Conservation (phyloP, 2,797 vertebrate species). For the Hypotaenidia philippensis region DNA sequence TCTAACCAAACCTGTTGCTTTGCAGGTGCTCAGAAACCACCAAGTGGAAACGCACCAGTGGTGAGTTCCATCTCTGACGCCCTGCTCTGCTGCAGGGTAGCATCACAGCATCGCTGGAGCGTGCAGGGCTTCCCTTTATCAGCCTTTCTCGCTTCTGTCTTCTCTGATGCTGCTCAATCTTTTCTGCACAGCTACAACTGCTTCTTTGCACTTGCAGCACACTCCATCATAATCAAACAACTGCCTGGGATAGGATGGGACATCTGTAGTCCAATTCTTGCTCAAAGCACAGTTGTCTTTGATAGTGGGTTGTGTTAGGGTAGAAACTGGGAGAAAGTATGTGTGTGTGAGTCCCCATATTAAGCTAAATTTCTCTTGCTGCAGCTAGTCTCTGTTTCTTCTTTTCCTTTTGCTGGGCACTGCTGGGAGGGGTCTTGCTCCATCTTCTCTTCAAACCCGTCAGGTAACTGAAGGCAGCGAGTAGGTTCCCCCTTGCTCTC, state of each 20-base stretch:
- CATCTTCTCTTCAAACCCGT: background rate
- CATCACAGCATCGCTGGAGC: accelerated
- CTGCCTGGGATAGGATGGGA: background rate
- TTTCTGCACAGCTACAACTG: background rate
- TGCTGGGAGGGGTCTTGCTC: background rate
- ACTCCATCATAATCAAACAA: background rate
- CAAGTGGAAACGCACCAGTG: background rate
- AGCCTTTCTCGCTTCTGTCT: background rate
- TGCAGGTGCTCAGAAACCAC: slow-evolving; percentile 45
- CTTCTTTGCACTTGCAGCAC: slow-evolving; percentile 5
- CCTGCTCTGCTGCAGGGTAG: background rate
- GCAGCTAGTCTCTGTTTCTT: background rate
- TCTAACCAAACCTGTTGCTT: slow-evolving; percentile 18
- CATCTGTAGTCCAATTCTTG: background rate
- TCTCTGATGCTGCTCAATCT: slow-evolving; percentile 4
- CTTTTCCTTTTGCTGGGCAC: background rate
- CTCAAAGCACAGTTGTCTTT: background rate
- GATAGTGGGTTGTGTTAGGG: background rate
- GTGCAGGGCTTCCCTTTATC: slow-evolving; percentile 7
- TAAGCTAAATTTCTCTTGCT: background rate
- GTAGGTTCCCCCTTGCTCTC: background rate
- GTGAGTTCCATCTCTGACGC: background rate
- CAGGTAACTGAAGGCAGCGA: background rate
- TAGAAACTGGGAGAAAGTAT: background rate
- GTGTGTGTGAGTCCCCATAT: background rate